Base-by-base conservation (phyloP, 2,888 invertebrate genomes). In the Doris montereyensis region DNA sequence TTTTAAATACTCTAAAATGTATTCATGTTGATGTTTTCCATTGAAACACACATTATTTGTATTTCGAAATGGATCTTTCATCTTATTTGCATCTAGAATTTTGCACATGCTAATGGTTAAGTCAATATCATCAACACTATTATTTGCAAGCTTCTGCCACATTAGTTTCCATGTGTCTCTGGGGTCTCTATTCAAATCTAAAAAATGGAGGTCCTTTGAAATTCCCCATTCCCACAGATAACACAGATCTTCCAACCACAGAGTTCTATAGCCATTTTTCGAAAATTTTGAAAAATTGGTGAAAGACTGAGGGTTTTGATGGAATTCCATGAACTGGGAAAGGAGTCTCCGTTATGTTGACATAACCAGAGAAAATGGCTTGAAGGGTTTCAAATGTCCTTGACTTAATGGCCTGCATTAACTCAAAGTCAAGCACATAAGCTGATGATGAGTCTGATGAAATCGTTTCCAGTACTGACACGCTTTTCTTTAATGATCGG, bases 231-330 rank as follows among this genome's bases (percentile, higher is more conserved):
- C 87, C 87, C 87, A 88, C 0, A 78, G 71, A 60, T 85, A 87
- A 68, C 88, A 88, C 30, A 88, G 60, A 82, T 88, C 88, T 68
- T 88, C 88, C 35, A 87, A 35, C 86, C 85, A 88, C n/a, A 87
- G 71, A 1, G 85, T 88, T n/a, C 72, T 71, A 57, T 86, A 88
- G 2, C 85, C 58, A 30, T 0, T 81, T 30, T 60, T 83, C 83
- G 28, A 87, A 81, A 10, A 81, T 83, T 41, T 78, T 71, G 10
- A 87, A 73, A 57, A 88, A 52, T 5, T 35, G 76, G 30, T 84
- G 81, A 1, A 84, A 68, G 21, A 80, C 81, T 4, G 88, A 82
- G 2, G 86, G 83, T 17, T 82, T 77, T 21, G 82, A 80, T 5
- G 87, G 87, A 79, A 86, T 81, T 2, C 83, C 85, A 32, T 84